Evolutionary conservation across 2,113 vertebrate genomes (phyloP).

Genomic region (Pardalotus punctatus): DNA sequence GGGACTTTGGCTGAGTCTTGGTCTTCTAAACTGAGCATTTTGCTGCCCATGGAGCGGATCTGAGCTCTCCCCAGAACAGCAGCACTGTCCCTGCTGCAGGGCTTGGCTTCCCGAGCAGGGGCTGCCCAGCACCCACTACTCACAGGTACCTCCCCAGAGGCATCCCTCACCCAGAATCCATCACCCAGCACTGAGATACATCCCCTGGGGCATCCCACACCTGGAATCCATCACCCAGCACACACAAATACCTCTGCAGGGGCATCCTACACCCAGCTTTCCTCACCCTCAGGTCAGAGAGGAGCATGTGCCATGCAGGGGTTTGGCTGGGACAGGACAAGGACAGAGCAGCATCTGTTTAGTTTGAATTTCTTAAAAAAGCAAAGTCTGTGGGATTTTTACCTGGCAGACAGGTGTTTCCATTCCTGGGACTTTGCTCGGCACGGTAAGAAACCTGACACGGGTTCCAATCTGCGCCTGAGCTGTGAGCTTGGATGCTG

Average conservation of each 20-base stretch:
- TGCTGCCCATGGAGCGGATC: background rate
- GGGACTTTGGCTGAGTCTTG: background rate
- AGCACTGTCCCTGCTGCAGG: background rate
- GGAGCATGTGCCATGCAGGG: background rate
- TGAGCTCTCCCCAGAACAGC: background rate
- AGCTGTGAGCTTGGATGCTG: background rate
- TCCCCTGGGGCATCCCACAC: background rate
- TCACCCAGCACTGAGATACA: background rate
- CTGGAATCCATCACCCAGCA: background rate
- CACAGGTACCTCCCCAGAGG: no score
- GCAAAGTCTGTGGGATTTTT: background rate
- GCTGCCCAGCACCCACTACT: background rate
- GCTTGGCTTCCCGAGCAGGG: background rate
- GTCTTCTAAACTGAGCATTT: background rate
- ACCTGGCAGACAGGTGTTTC: background rate
- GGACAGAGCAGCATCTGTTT: background rate
- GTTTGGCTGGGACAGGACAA: background rate
- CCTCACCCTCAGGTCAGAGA: background rate
- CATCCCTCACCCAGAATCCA: background rate
- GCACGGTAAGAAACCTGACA: background rate
- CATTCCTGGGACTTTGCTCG: fast-evolving
- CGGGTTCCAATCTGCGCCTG: background rate
- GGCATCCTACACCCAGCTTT: background rate
- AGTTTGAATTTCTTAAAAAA: background rate
- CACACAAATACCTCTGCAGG: background rate